Conservation (phyloP, 2,888 invertebrate genomes). For the Drosophila sordidula region DNA sequence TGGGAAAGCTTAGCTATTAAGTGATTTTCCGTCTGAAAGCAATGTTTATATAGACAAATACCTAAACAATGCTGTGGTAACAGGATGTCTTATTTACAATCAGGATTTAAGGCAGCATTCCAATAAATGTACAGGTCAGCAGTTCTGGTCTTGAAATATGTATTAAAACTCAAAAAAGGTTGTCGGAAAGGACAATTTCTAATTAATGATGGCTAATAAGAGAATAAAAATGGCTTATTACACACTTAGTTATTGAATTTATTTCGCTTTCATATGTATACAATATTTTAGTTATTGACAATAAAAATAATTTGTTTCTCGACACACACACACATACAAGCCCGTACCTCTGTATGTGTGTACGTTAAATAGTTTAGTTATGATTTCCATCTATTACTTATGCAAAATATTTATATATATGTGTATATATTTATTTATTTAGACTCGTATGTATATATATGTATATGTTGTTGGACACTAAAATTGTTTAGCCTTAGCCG, state of each 20-base stretch:
- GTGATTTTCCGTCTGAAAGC: too few species aligned
- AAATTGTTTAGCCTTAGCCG: slow-evolving; percentile 16
- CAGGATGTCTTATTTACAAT: too few species aligned
- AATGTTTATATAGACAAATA: too few species aligned
- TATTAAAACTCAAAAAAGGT: too few species aligned
- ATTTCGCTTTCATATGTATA: slow-evolving; percentile 55
- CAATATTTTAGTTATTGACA: slow-evolving; percentile 56
- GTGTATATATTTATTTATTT: slow-evolving; percentile 19
- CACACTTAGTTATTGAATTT: slow-evolving; percentile 68
- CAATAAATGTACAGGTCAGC: too few species aligned
- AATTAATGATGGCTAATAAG: slow-evolving; percentile 5
- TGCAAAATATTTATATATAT: slow-evolving; percentile 21
- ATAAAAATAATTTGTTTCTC: slow-evolving; percentile 64
- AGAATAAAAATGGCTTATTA: background rate
- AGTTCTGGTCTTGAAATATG: too few species aligned
- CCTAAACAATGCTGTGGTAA: too few species aligned
- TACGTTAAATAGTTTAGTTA: slow-evolving; percentile 19
- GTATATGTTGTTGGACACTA: slow-evolving; percentile 24
- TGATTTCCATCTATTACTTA: slow-evolving; percentile 26
- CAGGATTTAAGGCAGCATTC: too few species aligned
- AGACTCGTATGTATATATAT: slow-evolving; percentile 27
- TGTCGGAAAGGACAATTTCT: too few species aligned
- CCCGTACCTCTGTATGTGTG: slow-evolving; percentile 14
- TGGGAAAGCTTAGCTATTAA: too few species aligned
- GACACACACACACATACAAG: slow-evolving; percentile 12